Conservation (phyloP, 1,140 invertebrate genomes). For the Proctacanthus coquilletti region DNA sequence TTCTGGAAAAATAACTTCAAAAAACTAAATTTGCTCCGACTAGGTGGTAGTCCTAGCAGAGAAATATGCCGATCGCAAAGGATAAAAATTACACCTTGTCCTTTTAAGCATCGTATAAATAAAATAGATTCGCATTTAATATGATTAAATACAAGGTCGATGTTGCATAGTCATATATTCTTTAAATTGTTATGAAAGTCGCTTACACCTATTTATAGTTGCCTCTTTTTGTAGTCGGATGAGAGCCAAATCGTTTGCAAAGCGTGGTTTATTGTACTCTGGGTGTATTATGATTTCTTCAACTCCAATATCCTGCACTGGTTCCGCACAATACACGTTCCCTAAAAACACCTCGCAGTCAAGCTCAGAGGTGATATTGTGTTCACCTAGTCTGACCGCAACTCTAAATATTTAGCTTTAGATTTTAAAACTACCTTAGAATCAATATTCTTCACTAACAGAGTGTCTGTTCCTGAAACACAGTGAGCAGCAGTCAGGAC, state of each 20-base stretch:
- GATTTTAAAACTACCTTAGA: not conserved
- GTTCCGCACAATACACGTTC: constrained; percentile 31
- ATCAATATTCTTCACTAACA: constrained; percentile 15
- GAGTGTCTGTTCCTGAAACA: constrained; percentile 9
- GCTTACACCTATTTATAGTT: not conserved
- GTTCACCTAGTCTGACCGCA: constrained; percentile 43
- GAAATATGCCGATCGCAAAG: no score
- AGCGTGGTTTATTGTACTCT: constrained; percentile 35
- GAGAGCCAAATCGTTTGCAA: constrained; percentile 51
- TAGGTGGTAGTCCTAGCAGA: no score
- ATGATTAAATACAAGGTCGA: not conserved
- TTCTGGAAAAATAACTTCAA: no score
- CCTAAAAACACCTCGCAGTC: constrained; percentile 34
- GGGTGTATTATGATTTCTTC: constrained; percentile 41
- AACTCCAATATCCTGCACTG: constrained; percentile 36
- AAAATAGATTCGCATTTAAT: no score
- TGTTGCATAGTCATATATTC: not conserved
- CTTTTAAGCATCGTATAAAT: no score
- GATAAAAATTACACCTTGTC: no score
- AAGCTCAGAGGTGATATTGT: constrained; percentile 34
- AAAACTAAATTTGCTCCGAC: no score
- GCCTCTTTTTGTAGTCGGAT: constrained; percentile 33
- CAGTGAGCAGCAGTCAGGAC: constrained; percentile 48
- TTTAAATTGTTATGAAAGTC: not conserved
- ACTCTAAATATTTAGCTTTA: no score